phyloP scores from a whole-genome alignment of 2,888 invertebrate genomes.

The Catotricha subobsoleta region DNA sequence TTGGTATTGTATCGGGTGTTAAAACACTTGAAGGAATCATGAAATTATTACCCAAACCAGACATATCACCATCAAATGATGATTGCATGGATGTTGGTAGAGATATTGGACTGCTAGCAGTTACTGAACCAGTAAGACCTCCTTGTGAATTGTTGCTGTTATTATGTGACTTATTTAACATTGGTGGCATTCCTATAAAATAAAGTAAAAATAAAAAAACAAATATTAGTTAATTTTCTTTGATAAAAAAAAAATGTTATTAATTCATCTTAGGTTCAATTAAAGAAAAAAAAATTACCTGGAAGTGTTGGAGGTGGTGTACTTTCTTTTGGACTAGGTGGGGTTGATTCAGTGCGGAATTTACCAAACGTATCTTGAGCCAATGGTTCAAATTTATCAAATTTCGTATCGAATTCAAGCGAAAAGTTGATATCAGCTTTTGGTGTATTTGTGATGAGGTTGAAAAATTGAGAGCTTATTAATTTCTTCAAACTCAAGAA shows the following conservation, averaged over 20 bases:
- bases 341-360: constrained; percentile 44
- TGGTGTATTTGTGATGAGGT: constrained; percentile 64
- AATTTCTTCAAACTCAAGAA: constrained; percentile 66
- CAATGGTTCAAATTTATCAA: constrained; percentile 56
- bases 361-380: constrained; percentile 54
- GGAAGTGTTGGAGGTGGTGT: constrained; percentile 31
- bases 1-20: constrained; percentile 25
- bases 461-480: constrained; percentile 56
- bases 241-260: too few species aligned
- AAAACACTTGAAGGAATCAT: constrained; percentile 24
- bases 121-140: constrained; percentile 22
- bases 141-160: constrained; percentile 19
- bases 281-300: too few species aligned
- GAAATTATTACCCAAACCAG: constrained; percentile 32
- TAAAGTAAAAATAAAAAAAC: too few species aligned
- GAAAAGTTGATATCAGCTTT: constrained; percentile 62
- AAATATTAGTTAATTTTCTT: too few species aligned
- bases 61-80: constrained; percentile 60
- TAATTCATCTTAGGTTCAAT: too few species aligned
- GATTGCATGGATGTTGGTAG: constrained; percentile 51
- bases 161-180: constrained; percentile 12
- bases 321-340: constrained; percentile 32
- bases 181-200: constrained; percentile 38
- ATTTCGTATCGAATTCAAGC: constrained; percentile 65
- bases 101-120: constrained; percentile 50